Conservation (phyloP, 1,140 invertebrate species). For the Drosophila fuyamai region DNA sequence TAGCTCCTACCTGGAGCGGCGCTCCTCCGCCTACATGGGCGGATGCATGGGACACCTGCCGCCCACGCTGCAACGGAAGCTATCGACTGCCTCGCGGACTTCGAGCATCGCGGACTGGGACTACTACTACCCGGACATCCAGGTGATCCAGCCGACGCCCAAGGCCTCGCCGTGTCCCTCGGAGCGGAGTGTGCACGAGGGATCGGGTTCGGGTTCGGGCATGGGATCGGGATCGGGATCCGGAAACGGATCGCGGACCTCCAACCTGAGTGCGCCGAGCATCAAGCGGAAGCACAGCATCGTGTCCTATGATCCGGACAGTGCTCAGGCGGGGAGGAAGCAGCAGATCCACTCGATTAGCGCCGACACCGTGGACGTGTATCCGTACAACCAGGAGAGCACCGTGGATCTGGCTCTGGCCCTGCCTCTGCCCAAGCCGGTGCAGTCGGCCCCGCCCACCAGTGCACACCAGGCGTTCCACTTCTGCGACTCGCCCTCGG, state of each 20-base stretch:
- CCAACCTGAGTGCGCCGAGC: constrained; percentile 48
- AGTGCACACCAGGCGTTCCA: constrained; percentile 59
- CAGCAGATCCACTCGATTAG: constrained; percentile 84
- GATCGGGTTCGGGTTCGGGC: neutral
- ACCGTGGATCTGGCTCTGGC: constrained; percentile 40
- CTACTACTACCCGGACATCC: constrained; percentile 90
- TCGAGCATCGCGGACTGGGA: constrained; percentile 86
- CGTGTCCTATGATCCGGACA: constrained; percentile 82
- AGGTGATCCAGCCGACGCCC: constrained; percentile 91
- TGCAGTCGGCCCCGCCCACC: constrained; percentile 60
- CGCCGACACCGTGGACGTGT: constrained; percentile 79
- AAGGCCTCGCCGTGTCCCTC: constrained; percentile 92
- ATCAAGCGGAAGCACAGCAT: constrained; percentile 81
- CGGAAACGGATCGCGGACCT: neutral
- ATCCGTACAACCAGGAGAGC: constrained; percentile 75
- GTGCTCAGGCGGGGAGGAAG: constrained; percentile 73
- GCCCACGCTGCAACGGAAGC: constrained; percentile 83
- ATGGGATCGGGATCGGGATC: neutral
- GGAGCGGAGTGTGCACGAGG: constrained; percentile 85
- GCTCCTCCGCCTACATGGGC: constrained; percentile 90
- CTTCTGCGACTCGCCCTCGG: constrained; percentile 72
- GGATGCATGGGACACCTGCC: constrained; percentile 87
- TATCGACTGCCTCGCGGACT: constrained; percentile 79
- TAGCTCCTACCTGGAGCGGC: constrained; percentile 91
- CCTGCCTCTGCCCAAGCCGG: constrained; percentile 53